Evolutionary conservation across 2,888 invertebrate species (phyloP).

Genomic region (Athalia rosae): DNA sequence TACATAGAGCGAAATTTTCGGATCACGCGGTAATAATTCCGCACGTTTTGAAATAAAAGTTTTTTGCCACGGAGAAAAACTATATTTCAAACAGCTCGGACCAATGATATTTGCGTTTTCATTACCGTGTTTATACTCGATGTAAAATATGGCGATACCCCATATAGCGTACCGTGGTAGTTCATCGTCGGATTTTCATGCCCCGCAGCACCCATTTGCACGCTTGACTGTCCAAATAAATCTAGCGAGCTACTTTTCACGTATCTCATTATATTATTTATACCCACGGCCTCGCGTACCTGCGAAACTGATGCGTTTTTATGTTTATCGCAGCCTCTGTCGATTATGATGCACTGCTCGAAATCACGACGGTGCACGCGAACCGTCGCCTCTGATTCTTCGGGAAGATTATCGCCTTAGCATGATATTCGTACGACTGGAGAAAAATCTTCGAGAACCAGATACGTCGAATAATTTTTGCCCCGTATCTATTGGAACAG

Average conservation of each 20-base stretch:
- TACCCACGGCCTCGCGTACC: slow-evolving; percentile 47
- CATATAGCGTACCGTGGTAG: slow-evolving; percentile 17
- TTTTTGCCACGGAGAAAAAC: slow-evolving; percentile 31
- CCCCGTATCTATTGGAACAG: too few species aligned
- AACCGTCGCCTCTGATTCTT: background rate
- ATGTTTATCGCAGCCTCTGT: slow-evolving; percentile 53
- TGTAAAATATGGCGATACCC: slow-evolving; percentile 60
- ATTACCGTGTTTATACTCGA: slow-evolving; percentile 55
- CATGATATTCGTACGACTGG: background rate
- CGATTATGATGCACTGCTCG: slow-evolving; percentile 52
- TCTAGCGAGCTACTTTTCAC: slow-evolving; percentile 8
- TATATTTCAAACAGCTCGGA: slow-evolving; percentile 56
- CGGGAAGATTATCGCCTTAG: background rate
- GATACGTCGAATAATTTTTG: too few species aligned
- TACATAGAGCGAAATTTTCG: background rate
- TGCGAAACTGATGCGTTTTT: slow-evolving; percentile 62
- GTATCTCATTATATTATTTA: slow-evolving; percentile 61
- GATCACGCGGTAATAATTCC: background rate
- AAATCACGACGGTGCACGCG: slow-evolving; percentile 32
- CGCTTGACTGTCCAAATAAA: background rate
- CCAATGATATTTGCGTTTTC: slow-evolving; percentile 54
- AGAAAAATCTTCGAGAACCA: too few species aligned
- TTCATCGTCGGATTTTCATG: slow-evolving; percentile 30
- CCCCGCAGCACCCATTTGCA: slow-evolving; percentile 18
- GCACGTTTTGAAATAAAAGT: slow-evolving; percentile 9